phyloP scores from a whole-genome alignment of 2,113 vertebrate species.

The Pelobates fuscus region DNA sequence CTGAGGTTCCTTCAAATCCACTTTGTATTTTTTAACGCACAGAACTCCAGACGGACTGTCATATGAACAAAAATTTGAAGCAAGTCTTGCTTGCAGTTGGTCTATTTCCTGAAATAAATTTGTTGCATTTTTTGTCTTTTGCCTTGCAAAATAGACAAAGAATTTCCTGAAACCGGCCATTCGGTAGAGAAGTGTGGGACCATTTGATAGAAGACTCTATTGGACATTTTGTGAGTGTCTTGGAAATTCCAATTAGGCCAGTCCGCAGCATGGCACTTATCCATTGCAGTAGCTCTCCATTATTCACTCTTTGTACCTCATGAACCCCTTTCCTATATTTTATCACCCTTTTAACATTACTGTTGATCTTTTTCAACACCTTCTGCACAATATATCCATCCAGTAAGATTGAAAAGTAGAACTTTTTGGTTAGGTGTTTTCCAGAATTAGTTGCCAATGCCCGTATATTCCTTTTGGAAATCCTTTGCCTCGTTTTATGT shows the following conservation, averaged over 20 bases:
- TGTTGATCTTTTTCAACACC: conserved; percentile 54
- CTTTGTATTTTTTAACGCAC: conserved; percentile 64
- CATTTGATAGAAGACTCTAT: conserved; percentile 52
- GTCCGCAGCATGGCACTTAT: conserved; percentile 60
- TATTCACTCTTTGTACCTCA: conserved; percentile 53
- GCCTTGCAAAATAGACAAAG: conserved; percentile 53
- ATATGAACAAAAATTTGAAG: conserved; percentile 51
- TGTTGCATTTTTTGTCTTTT: conserved; percentile 48
- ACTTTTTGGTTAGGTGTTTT: conserved; percentile 53
- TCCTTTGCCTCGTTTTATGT: conserved; percentile 54
- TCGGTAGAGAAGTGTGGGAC: conserved; percentile 52
- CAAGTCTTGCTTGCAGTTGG: conserved; percentile 56
- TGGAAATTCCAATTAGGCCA: conserved; percentile 55
- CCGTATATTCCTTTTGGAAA: conserved; percentile 40
- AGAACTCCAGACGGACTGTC: conserved; percentile 53
- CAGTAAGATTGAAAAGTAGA: conserved; percentile 58
- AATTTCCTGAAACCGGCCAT: conserved; percentile 59
- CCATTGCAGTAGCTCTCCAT: conserved; percentile 56
- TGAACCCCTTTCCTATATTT: conserved; percentile 46
- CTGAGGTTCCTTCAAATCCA: conserved; percentile 49
- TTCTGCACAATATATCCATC: conserved; percentile 55
- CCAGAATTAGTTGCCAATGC: not conserved
- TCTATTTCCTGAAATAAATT: conserved; percentile 60
- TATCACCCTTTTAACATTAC: not conserved
- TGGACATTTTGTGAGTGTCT: conserved; percentile 37